Evolutionary conservation across 2,888 invertebrate genomes (phyloP).

Genomic region (Meandrusa payeni): DNA sequence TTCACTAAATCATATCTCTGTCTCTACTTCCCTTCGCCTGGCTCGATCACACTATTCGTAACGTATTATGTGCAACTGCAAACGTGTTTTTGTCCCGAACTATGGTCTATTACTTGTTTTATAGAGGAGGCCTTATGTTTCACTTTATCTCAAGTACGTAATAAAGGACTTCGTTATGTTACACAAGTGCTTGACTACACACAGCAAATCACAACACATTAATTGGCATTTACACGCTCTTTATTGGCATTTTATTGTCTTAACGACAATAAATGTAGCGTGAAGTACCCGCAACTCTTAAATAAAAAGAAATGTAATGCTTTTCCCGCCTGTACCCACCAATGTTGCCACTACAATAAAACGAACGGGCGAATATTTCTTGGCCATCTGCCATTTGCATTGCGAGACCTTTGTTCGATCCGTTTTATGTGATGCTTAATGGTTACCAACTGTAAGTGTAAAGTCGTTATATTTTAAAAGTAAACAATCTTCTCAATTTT

Average conservation of each 20-base stretch:
- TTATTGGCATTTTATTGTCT: constrained; percentile 12
- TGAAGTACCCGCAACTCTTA: not conserved
- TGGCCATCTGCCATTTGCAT: constrained; percentile 22
- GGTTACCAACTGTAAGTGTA: not conserved
- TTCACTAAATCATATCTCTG: no score
- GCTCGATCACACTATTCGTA: no score
- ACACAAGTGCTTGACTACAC: not conserved
- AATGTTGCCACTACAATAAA: constrained; percentile 16
- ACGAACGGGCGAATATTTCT: constrained; percentile 9
- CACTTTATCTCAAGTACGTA: no score
- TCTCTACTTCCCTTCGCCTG: no score
- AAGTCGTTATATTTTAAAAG: no score
- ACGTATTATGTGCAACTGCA: no score
- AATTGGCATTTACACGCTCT: constrained; percentile 4
- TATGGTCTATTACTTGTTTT: no score
- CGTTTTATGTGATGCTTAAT: constrained; percentile 4
- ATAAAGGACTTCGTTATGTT: no score
- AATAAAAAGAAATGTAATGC: constrained; percentile 8
- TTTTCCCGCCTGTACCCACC: not conserved
- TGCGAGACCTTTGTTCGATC: constrained; percentile 7
- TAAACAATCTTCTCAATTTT: no score
- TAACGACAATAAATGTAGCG: constrained; percentile 3
- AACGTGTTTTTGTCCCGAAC: no score
- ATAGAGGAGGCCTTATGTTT: no score
- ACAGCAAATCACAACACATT: constrained; percentile 9